Conservation (phyloP, 2,888 invertebrate genomes). For the Leptinotarsa haldemani region DNA sequence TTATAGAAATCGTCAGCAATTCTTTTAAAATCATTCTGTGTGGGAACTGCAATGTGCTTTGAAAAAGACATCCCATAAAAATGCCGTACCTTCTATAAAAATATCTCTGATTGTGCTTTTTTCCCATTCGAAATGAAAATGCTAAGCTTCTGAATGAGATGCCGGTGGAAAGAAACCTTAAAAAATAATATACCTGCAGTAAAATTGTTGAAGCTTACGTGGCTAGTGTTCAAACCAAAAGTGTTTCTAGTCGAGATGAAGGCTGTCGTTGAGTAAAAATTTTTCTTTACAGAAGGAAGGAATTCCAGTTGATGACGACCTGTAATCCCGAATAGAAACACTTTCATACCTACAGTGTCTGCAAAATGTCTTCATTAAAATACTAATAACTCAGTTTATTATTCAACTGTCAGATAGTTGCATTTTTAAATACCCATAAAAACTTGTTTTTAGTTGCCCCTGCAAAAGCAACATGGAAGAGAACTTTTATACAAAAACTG, state of each 20-base stretch:
- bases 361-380: conserved; percentile 24
- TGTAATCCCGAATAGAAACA: not conserved
- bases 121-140: too few relatives aligned
- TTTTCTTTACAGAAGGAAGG: not conserved
- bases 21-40: too few relatives aligned
- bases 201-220: not conserved
- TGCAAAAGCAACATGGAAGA: conserved; percentile 26
- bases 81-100: too few relatives aligned
- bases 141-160: too few relatives aligned
- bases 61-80: too few relatives aligned
- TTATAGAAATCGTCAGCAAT: too few relatives aligned
- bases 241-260: not conserved
- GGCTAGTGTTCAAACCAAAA: not conserved
- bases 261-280: not conserved
- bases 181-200: not conserved
- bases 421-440: conserved; percentile 34
- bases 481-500: conserved; percentile 25
- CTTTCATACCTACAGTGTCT: not conserved
- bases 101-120: too few relatives aligned
- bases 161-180: too few relatives aligned
- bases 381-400: conserved; percentile 37
- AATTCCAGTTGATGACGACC: not conserved
- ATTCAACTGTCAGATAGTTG: conserved; percentile 39
- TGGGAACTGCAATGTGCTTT: too few relatives aligned
- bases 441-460: conserved; percentile 18